Conservation (phyloP, 2,797 vertebrate genomes). For the Ptychobarbus kaznakovi region DNA sequence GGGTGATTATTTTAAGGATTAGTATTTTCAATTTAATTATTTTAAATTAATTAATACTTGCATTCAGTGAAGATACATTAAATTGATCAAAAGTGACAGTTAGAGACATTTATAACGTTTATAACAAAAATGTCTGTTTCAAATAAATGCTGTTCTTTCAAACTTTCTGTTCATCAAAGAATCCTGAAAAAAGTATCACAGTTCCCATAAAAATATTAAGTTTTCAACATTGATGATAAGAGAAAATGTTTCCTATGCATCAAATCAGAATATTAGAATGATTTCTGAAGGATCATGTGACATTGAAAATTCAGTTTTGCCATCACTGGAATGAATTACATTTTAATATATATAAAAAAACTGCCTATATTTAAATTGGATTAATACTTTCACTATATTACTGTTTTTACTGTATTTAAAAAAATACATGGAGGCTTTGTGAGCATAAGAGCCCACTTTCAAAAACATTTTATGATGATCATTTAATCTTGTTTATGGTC, state of each 20-base stretch:
- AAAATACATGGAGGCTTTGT: too few relatives aligned
- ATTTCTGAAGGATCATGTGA: too few relatives aligned
- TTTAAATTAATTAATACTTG: neutral
- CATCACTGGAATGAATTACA: too few relatives aligned
- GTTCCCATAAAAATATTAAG: neutral
- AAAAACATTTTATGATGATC: too few relatives aligned
- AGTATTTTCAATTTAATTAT: neutral
- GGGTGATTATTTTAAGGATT: neutral
- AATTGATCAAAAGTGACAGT: neutral
- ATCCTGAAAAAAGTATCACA: neutral
- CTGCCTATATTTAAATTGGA: too few relatives aligned
- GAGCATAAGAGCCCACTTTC: too few relatives aligned
- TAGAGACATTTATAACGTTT: neutral
- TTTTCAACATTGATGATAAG: neutral
- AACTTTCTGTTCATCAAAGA: neutral
- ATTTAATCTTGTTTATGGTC: neutral
- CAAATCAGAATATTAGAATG: too few relatives aligned
- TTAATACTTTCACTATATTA: too few relatives aligned
- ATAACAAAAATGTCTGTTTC: neutral
- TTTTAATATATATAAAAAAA: too few relatives aligned
- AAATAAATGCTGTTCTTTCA: neutral
- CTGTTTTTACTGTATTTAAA: too few relatives aligned
- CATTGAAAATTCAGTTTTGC: too few relatives aligned
- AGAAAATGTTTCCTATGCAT: too few relatives aligned
- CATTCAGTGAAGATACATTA: neutral